These are phyloP conservation scores for Eremophila alpestris DNA, from an alignment of 2,797 vertebrate species.

Conservation along the genomic window DNA sequence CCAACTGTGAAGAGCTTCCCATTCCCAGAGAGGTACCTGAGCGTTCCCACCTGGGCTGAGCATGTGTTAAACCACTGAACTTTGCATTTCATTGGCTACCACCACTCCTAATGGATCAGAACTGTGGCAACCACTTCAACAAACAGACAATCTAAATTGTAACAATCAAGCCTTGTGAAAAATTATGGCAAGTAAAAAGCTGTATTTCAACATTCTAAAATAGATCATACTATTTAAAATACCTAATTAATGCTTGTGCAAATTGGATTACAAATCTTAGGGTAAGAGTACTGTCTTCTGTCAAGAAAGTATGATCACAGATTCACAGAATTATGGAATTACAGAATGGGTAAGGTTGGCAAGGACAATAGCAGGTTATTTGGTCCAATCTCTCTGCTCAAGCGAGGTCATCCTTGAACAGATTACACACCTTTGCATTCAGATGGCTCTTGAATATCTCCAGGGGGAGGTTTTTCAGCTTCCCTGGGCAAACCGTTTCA, in stretches of 20 bases:
- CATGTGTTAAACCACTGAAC: background rate
- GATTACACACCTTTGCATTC: background rate
- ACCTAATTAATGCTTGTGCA: background rate
- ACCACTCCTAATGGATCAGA: background rate
- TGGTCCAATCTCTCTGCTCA: background rate
- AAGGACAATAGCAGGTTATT: rapidly evolving
- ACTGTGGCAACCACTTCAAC: rapidly evolving
- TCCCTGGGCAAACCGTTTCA: background rate
- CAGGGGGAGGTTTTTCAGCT: background rate
- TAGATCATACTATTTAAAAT: background rate
- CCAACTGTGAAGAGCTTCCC: background rate
- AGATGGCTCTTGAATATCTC: background rate
- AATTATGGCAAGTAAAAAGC: background rate
- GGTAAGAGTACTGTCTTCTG: background rate
- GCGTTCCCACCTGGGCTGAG: background rate
- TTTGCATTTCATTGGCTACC: background rate
- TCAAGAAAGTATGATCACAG: background rate
- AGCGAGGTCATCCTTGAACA: background rate
- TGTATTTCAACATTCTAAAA: background rate
- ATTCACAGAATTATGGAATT: background rate
- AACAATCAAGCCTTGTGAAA: background rate
- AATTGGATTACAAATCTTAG: background rate
- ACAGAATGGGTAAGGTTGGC: background rate
- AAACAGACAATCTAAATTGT: background rate
- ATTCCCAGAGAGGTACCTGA: rapidly evolving